Conservation (phyloP, 2,113 vertebrate genomes). For the Martes martes region DNA sequence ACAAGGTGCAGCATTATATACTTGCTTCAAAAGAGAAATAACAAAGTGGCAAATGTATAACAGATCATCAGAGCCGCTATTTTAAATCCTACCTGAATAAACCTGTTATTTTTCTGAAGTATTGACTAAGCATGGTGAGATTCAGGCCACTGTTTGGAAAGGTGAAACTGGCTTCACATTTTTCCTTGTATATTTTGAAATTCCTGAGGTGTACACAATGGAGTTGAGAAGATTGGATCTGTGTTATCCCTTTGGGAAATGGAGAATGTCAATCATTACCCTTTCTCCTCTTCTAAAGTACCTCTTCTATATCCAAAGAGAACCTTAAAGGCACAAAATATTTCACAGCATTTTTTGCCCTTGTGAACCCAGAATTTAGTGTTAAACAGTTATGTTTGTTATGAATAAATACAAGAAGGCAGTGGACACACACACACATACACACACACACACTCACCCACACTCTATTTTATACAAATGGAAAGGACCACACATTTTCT, state of each 20-base stretch:
- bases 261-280: background rate
- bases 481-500: background rate
- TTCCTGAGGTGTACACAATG: background rate
- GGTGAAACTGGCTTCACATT: background rate
- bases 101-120: conserved; percentile 24
- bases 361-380: background rate
- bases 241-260: background rate
- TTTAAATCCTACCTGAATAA: background rate
- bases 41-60: background rate
- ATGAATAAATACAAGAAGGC: background rate
- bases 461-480: background rate
- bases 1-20: background rate
- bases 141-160: background rate
- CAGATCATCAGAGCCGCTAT: background rate
- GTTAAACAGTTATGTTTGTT: background rate
- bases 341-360: background rate
- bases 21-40: background rate
- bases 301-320: background rate
- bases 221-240: background rate
- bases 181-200: conserved; percentile 52
- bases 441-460: background rate
- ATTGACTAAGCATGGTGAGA: background rate
- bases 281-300: background rate
- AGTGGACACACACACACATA: background rate
- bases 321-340: background rate